Evolutionary conservation across 2,113 vertebrate genomes (phyloP).

Genomic region (Lampris incognitus): DNA sequence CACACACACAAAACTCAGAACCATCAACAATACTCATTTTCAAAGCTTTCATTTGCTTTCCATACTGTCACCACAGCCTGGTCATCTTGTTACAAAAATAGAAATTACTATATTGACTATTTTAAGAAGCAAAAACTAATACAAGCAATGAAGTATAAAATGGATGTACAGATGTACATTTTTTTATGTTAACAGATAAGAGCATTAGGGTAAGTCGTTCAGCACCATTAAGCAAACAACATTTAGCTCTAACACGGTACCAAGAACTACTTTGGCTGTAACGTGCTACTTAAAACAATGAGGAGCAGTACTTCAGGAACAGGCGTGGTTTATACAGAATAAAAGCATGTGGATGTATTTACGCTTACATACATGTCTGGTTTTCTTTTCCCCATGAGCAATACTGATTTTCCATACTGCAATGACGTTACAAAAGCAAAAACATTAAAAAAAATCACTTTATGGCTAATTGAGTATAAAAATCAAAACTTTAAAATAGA

Average conservation of each 20-base stretch:
- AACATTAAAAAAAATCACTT: not conserved
- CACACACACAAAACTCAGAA: not conserved
- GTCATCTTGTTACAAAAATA: conserved; percentile 5
- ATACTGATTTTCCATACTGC: conserved; percentile 17
- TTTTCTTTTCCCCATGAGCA: conserved; percentile 13
- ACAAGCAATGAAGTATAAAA: not conserved
- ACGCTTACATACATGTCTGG: not conserved
- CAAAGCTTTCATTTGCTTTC: not conserved
- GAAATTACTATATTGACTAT: conserved; percentile 3
- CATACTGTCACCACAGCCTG: not conserved
- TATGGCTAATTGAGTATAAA: conserved; percentile 46
- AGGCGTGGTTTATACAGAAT: not conserved
- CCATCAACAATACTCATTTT: not conserved
- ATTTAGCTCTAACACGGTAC: conserved; percentile 10
- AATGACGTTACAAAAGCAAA: not conserved
- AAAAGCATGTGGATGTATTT: not conserved
- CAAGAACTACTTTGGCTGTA: not conserved
- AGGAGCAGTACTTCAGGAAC: not conserved
- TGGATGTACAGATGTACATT: not conserved
- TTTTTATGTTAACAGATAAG: not conserved
- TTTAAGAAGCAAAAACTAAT: not conserved
- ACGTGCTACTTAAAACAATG: not conserved
- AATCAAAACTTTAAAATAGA: conserved; percentile 44
- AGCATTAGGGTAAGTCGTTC: not conserved
- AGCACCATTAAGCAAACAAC: not conserved